These are phyloP conservation scores for Brachionus manjavacas DNA, from an alignment of 1,140 invertebrate genomes.

Conservation along the genomic window DNA sequence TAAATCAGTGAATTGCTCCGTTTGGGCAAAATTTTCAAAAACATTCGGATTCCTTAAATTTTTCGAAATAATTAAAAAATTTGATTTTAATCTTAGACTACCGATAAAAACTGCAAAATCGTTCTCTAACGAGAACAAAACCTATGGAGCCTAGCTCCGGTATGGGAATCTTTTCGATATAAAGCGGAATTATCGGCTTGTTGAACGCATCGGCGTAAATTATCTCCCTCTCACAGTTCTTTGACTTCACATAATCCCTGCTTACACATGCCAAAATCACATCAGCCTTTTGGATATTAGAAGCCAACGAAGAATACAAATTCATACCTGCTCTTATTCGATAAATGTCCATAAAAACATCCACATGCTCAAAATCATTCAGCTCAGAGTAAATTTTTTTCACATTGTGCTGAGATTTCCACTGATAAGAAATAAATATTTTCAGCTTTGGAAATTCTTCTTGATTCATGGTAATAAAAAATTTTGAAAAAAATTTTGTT, in stretches of 20 bases:
- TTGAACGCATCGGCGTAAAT: conserved; percentile 15
- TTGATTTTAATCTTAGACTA: neutral
- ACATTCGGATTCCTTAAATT: conserved; percentile 3
- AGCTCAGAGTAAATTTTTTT: neutral
- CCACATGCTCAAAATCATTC: neutral
- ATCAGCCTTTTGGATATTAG: conserved; percentile 9
- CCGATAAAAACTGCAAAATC: conserved; percentile 13
- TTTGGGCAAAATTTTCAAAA: neutral
- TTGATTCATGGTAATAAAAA: neutral
- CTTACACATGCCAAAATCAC: conserved; percentile 12
- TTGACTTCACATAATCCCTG: neutral
- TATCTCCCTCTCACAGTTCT: conserved; percentile 11
- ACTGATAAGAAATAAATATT: conserved; percentile 2
- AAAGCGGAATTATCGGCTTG: neutral
- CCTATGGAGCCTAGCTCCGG: neutral
- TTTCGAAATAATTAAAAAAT: neutral
- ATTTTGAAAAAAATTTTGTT: neutral
- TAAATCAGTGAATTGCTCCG: neutral
- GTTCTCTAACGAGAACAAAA: neutral
- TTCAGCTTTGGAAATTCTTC: neutral
- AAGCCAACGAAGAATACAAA: neutral
- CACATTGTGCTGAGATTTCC: neutral
- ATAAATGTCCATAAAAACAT: conserved; percentile 28
- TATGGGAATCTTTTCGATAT: conserved; percentile 11
- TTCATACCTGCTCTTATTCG: neutral